Evolutionary conservation across 2,888 invertebrate genomes (phyloP).

Genomic region (Athalia circularis): DNA sequence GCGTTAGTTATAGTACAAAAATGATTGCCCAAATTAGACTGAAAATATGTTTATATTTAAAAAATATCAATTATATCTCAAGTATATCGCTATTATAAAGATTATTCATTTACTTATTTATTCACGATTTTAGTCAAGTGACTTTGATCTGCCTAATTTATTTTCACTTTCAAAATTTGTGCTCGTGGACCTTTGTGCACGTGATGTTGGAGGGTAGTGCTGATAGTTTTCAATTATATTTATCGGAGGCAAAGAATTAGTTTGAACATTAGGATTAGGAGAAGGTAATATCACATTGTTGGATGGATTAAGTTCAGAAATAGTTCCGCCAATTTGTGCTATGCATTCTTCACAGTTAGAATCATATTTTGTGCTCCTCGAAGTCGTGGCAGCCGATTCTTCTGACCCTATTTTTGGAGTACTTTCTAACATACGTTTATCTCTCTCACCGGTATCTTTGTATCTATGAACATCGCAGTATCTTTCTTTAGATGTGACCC

Average conservation of each 20-base stretch:
- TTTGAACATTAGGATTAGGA: constrained; percentile 60
- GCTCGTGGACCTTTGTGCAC: constrained; percentile 63
- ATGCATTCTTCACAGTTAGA: constrained; percentile 27
- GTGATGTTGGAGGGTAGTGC: constrained; percentile 53
- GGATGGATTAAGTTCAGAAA: constrained; percentile 70
- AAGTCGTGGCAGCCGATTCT: not conserved
- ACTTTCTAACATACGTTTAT: constrained; percentile 20
- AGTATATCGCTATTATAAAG: constrained; percentile 12
- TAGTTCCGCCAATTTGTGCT: constrained; percentile 23
- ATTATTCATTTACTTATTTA: constrained; percentile 3
- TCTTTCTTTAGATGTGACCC: not conserved
- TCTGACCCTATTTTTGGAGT: not conserved
- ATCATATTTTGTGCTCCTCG: constrained; percentile 10
- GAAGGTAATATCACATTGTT: constrained; percentile 73
- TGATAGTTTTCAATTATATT: constrained; percentile 55
- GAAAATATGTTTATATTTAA: constrained; percentile 28
- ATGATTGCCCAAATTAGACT: constrained; percentile 35
- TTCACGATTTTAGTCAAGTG: constrained; percentile 64
- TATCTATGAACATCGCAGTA: constrained; percentile 17
- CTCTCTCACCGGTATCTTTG: constrained; percentile 1
- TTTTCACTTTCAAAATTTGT: constrained; percentile 71
- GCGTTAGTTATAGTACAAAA: constrained; percentile 20
- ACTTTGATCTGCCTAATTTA: constrained; percentile 71
- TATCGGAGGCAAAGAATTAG: constrained; percentile 47
- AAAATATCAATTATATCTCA: constrained; percentile 24